Evolutionary conservation across 23 tunicate genomes (phyloP), one percentile per base, ranked within the genome.

Genomic region (Ciona savignyi): DNA sequence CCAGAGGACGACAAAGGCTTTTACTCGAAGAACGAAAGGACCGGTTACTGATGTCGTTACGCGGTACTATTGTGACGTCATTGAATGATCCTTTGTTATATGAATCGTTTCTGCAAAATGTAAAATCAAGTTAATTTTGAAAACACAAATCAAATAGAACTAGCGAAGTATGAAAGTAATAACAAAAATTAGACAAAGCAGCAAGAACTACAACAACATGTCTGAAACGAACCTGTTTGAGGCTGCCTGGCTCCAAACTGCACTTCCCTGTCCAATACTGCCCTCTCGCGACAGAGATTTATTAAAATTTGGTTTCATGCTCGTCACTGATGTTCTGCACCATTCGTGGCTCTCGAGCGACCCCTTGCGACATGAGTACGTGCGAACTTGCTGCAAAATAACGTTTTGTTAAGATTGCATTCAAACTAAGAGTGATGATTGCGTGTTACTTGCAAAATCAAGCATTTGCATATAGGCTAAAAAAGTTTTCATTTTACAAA

Each of bases 341-440:
- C 78, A 74, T 34, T 74, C 78, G 24, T 30, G 2, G 78, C 33
- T 60, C 25, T 74, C 78, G 23, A 24, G 42, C 69, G 78, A 74
- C 78, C 29, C 51, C 56, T 42, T 81, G 25, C 66, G 73, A 75
- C 87, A 82, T 3, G 75, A 32, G 62, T 82, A 82, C 9, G 80
- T 74, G 4, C 87, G 75, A 19, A 29, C 34, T 75, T 82, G 75
- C 87, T 82, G 70, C 2, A 30, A 15, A 71, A n/a, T n/a, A n/a
- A n/a, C n/a, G n/a, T n/a, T n/a, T n/a, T n/a, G n/a, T n/a, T n/a
- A n/a, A n/a, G n/a, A n/a, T n/a, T n/a, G n/a, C n/a, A n/a, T n/a
- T n/a, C n/a, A n/a, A n/a, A n/a, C n/a, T n/a, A n/a, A n/a, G n/a
- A n/a, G n/a, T n/a, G n/a, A n/a, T n/a, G n/a, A n/a, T n/a, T n/a